Percentiles rank a stretch among this genome's conserved stretches.
Evolutionary conservation across 2,888 invertebrate genomes (phyloP).

Genomic region (Amitus sp.): DNA sequence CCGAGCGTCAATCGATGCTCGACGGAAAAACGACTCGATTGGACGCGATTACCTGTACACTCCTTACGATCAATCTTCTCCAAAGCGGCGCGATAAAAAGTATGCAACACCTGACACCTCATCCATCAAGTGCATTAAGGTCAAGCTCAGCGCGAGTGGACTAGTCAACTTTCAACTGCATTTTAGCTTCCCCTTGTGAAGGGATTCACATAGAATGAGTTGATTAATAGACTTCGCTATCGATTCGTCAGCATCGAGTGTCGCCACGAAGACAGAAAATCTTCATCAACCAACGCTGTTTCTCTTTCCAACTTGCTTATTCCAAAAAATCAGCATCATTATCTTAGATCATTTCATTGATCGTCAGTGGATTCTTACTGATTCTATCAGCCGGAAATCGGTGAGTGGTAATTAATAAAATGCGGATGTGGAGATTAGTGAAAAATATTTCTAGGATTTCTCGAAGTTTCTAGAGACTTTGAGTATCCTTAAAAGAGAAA

Average conservation of each 20-base stretch:
- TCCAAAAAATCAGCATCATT: too few relatives aligned
- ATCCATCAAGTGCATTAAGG: conserved; percentile 30
- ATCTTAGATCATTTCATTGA: too few relatives aligned
- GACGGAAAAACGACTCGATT: background rate
- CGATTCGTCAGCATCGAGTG: conserved; percentile 19
- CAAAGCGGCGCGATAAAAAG: background rate
- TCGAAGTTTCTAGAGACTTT: too few relatives aligned
- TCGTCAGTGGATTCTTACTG: too few relatives aligned
- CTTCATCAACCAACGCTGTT: background rate
- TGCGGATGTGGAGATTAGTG: too few relatives aligned
- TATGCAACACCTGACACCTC: conserved; percentile 7
- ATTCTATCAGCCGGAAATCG: too few relatives aligned
- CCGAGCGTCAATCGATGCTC: background rate
- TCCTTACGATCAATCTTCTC: conserved; percentile 4
- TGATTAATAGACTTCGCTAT: conserved; percentile 26
- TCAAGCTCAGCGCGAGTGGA: conserved; percentile 23
- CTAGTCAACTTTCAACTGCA: conserved; percentile 19
- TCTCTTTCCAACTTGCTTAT: background rate
- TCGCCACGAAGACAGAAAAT: conserved; percentile 11
- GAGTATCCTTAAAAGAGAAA: too few relatives aligned
- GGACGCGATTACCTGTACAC: conserved; percentile 3
- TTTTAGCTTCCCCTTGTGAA: conserved; percentile 18
- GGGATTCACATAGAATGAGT: conserved; percentile 9
- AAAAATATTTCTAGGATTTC: too few relatives aligned
- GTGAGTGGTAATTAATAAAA: too few relatives aligned